Percentiles rank a stretch among this genome's conserved stretches.
phyloP scores from a whole-genome alignment of 2,888 invertebrate genomes.

The Cheilosia soror region DNA sequence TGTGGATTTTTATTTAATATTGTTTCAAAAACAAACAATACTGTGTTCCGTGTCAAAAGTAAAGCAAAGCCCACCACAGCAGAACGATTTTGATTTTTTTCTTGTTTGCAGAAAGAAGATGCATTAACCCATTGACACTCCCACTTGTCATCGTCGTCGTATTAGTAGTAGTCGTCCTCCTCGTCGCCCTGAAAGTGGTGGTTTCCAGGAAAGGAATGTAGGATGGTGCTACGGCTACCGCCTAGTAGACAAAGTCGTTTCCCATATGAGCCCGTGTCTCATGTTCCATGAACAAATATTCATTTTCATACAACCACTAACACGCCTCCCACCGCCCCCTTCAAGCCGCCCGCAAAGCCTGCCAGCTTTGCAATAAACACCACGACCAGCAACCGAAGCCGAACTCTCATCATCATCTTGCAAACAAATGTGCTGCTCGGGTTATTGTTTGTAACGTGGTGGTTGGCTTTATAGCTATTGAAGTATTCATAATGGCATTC shows the following conservation, averaged over 20 bases:
- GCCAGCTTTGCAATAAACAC: constrained; percentile 52
- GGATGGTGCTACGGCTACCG: constrained; percentile 12
- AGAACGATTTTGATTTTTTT: constrained; percentile 16
- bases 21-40: constrained; percentile 71
- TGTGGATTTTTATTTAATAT: constrained; percentile 71
- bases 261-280: constrained; percentile 58
- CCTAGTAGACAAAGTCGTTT: constrained; percentile 50
- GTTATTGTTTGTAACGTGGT: constrained; percentile 74
- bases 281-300: constrained; percentile 72
- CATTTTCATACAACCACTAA: constrained; percentile 72
- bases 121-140: constrained; percentile 76
- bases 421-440: constrained; percentile 72
- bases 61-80: constrained; percentile 59
- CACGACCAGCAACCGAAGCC: constrained; percentile 54
- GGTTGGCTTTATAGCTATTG: constrained; percentile 75
- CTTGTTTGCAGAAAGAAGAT: constrained; percentile 57
- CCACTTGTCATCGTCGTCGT: constrained; percentile 66
- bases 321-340: constrained; percentile 56
- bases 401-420: constrained; percentile 70
- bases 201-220: constrained; percentile 16
- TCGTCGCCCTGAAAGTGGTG: constrained; percentile 39
- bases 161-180: constrained; percentile 32
- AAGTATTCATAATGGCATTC: constrained; percentile 75
- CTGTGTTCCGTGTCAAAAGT: constrained; percentile 58
- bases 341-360: constrained; percentile 26